Base-by-base conservation (phyloP, 2,113 vertebrate genomes). In the Oxyruncus cristatus region DNA sequence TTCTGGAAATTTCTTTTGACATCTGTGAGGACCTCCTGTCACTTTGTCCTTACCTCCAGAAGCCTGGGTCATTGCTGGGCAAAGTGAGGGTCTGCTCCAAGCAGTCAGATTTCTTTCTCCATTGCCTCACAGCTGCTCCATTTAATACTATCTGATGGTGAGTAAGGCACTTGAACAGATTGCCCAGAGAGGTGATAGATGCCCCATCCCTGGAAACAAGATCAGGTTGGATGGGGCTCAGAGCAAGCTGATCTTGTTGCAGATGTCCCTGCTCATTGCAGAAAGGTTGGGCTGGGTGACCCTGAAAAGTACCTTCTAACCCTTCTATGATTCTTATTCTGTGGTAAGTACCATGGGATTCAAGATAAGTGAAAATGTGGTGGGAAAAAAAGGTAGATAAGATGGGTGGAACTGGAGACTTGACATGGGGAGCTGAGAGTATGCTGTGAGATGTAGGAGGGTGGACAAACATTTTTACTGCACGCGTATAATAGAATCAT, bases 291-390 rank as follows among this genome's bases (percentile, higher is more conserved):
- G 68, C 21, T 27, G n/a, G n/a, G 11, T 47, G 47, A 32, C 41
- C 55, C 55, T 47, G 62, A 35, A 53, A 41, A 14, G 26, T 76
- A 9, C 21, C 17, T 55, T 68, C 55, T 41, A 47, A 15, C 8
- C 47, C 47, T 62, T 35, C 53, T 53, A 1, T 83, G 39, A 41
- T 47, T 61, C 17, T 76, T 14, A 49, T 62, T 55, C 47, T 42
- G 0, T 49, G 41, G 10, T 12, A 26, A 27, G 2, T 67, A 68
- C 46, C 18, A 18, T 0, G 0, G 56, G 20, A 35, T 77, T 80
- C n/a, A 49, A 50, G 13, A 6, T 30, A 71, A 67, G 23, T 15
- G 26, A 46, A 82, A 80, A 84, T 27, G 28, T 50, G 41, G 15
- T 77, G 66, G 67, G 32, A 17, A 44, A 53, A 77, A 71, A 59